Base-by-base conservation (phyloP, 2,797 vertebrate genomes). In the Cyprinella venusta region DNA sequence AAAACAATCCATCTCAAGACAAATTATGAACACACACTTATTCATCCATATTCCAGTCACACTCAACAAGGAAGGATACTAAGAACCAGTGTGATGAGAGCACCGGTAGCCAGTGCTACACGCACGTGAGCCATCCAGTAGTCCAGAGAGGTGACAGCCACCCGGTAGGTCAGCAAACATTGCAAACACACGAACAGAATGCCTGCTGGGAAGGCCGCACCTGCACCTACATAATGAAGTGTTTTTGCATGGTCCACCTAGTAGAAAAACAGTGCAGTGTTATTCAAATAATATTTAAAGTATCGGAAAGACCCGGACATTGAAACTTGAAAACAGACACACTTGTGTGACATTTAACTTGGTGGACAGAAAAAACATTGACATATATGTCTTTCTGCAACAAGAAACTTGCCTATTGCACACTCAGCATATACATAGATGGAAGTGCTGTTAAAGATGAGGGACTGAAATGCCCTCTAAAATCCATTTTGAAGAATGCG, bases 241-340 rank as follows among this genome's bases (percentile, higher is more conserved):
- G 96, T 96, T 88, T 96, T 97, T 70, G 96, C 96, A 0, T 97
- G 94, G 91, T 97, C 97, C 70, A 98, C 97, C 97, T 98, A 89
- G 5, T 48, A 5, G 19, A 15, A n/a, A 64, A 65, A 30, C 48
- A 67, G 24, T 10, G 36, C 36, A 61, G 19, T 8, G 6, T 70
- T 78, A 70, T 33, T 70, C 2, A 71, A 63, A 64, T 30, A 36
- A 77, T 26, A 36, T 38, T 42, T 6, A 30, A 68, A 56, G 54
- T 24, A 63, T 5, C 15, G 42, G 26, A 50, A 36, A 64, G 3
- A 48, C 40, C 30, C n/a, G 15, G 52, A 76, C 13, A 56, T 2
- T 59, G 21, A 59, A 56, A 59, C 19, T 12, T n/a, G 10, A 36
- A 26, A 19, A 30, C 50, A 33, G n/a, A 63, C 16, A 65, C 2